These are phyloP conservation scores for Gobio occitaniae DNA, from an alignment of 2,797 vertebrate species.

Conservation along the genomic window DNA sequence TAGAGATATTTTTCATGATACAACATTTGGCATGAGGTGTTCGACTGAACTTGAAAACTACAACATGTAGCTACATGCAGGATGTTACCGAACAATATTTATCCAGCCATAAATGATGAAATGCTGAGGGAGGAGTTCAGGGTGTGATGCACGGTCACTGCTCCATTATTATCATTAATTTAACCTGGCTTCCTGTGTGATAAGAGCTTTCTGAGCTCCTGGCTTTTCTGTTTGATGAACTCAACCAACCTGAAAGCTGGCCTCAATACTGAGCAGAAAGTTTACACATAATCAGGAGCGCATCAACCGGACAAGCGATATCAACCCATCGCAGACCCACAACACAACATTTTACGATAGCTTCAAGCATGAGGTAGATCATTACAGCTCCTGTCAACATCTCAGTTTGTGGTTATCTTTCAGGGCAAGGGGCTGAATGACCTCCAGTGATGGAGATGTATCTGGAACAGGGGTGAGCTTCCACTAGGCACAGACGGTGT, in stretches of 20 bases:
- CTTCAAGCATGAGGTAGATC: conserved; percentile 1
- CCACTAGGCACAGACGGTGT: background rate
- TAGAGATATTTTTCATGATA: background rate
- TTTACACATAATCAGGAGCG: background rate
- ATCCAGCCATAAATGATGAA: background rate
- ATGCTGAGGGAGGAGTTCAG: background rate
- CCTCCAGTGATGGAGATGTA: conserved; percentile 33
- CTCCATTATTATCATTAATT: conserved; percentile 27
- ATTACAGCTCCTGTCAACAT: conserved; percentile 14
- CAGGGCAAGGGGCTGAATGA: conserved; percentile 20
- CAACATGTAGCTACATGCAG: background rate
- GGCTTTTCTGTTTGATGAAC: conserved; percentile 3
- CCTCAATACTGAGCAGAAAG: background rate
- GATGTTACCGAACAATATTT: background rate
- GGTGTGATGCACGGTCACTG: background rate
- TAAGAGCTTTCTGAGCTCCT: conserved; percentile 8
- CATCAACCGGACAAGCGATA: background rate
- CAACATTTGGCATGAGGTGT: background rate
- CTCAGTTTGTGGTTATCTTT: conserved; percentile 14
- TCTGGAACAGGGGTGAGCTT: conserved; percentile 10
- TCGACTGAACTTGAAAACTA: background rate
- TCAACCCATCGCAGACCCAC: no score
- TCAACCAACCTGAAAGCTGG: background rate
- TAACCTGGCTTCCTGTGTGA: conserved; percentile 6
- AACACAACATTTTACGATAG: background rate